Conservation (phyloP, 92 coral and sea anemone species). For the Porites cylindrica region DNA sequence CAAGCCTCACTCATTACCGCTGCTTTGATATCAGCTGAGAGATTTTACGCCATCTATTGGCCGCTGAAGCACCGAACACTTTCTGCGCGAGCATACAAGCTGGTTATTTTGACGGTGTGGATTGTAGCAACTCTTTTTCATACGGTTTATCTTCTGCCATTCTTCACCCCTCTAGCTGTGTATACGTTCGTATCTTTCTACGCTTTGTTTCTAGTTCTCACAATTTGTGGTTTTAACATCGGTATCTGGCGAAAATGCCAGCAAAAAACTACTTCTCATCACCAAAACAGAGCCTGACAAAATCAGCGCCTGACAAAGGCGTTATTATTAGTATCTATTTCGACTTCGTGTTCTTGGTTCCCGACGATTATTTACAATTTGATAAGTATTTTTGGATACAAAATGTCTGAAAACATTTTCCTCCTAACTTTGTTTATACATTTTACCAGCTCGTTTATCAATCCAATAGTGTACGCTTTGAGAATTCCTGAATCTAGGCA, state of each 20-base stretch:
- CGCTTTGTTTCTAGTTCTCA: neutral
- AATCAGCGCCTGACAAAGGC: conserved; percentile 14
- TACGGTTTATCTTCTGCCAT: neutral
- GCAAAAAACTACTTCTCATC: neutral
- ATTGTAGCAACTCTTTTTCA: neutral
- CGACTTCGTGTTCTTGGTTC: neutral
- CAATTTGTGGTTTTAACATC: conserved; percentile 3
- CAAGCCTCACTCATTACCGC: too few species aligned
- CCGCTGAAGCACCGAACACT: neutral
- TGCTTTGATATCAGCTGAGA: too few species aligned
- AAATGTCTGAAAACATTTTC: neutral
- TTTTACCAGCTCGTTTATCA: conserved; percentile 6
- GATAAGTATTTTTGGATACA: too few species aligned
- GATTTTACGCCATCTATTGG: too few species aligned
- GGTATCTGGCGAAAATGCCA: conserved; percentile 18
- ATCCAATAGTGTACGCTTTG: conserved; percentile 18
- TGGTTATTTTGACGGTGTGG: neutral
- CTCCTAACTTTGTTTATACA: neutral
- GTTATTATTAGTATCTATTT: neutral
- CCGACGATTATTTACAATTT: neutral
- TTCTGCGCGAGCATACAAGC: neutral
- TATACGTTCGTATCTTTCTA: neutral
- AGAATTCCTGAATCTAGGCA: conserved; percentile 14
- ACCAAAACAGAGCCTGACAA: conserved; percentile 10
- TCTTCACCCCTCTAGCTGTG: neutral